These are phyloP conservation scores for Carassius carassius DNA, from an alignment of 2,113 vertebrate species.

Conservation along the genomic window DNA sequence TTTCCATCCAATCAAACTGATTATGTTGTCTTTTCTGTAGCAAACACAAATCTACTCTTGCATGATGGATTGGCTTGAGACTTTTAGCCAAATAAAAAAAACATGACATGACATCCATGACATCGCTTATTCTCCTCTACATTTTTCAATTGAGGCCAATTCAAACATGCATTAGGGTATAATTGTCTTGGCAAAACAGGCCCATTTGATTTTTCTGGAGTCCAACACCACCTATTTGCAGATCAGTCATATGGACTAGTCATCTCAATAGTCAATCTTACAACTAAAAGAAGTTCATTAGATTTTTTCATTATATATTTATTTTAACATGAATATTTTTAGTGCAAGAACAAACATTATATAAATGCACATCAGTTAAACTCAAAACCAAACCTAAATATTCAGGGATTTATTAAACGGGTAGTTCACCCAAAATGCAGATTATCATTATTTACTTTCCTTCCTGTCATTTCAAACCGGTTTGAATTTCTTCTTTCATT, in stretches of 20 bases:
- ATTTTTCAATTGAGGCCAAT: not conserved
- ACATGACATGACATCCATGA: not conserved
- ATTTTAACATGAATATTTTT: constrained; percentile 14
- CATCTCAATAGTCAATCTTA: not conserved
- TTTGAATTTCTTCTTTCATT: not conserved
- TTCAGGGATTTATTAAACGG: not conserved
- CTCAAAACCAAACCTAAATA: not conserved
- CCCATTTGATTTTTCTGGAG: not conserved
- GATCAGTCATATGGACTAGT: not conserved
- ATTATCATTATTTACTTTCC: no score
- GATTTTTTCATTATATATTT: constrained; percentile 13
- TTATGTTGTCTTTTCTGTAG: not conserved
- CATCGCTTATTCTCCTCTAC: not conserved
- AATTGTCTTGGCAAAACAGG: not conserved
- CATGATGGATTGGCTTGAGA: not conserved
- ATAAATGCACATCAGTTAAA: not conserved
- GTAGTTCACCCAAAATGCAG: not conserved
- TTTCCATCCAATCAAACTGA: constrained; percentile 22
- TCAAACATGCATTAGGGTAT: not conserved
- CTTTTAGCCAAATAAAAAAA: constrained; percentile 15
- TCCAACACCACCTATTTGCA: not conserved
- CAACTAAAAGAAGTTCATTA: not conserved
- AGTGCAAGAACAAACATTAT: not conserved
- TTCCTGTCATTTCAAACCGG: not conserved
- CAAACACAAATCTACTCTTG: constrained; percentile 11